phyloP scores from a whole-genome alignment of 1,140 invertebrate genomes.

The Pissodes strobi region DNA sequence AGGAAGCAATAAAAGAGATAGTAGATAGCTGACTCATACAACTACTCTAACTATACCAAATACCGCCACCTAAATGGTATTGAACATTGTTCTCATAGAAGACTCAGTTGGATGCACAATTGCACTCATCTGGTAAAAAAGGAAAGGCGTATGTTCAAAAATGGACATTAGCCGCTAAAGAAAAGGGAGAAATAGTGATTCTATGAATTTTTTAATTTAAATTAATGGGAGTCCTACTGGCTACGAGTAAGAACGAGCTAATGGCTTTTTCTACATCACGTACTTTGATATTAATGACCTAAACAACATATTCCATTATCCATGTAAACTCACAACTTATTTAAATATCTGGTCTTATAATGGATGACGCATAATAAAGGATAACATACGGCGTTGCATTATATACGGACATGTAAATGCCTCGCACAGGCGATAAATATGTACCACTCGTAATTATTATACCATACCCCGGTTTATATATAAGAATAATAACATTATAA shows the following conservation, averaged over 20 bases:
- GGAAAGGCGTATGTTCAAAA: too few relatives aligned
- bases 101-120: too few relatives aligned
- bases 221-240: too few relatives aligned
- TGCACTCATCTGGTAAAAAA: too few relatives aligned
- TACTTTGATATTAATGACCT: conserved; percentile 25
- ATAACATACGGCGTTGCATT: conserved; percentile 16
- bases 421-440: conserved; percentile 8
- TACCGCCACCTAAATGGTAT: too few relatives aligned
- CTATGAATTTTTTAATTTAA: too few relatives aligned
- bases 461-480: conserved; percentile 9
- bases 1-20: too few relatives aligned
- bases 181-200: too few relatives aligned
- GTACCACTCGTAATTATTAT: conserved; percentile 22
- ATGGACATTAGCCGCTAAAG: too few relatives aligned
- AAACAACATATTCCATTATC: conserved; percentile 29
- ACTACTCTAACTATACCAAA: too few relatives aligned
- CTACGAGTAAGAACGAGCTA: neutral
- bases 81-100: too few relatives aligned
- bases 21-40: too few relatives aligned
- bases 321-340: conserved; percentile 28
- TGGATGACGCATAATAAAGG: conserved; percentile 23
- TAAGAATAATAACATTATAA: conserved; percentile 22
- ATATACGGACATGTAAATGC: conserved; percentile 14
- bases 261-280: conserved; percentile 5
- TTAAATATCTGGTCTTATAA: conserved; percentile 22